Base-by-base conservation (phyloP, 2,888 invertebrate species). In the Salpingus planirostris region DNA sequence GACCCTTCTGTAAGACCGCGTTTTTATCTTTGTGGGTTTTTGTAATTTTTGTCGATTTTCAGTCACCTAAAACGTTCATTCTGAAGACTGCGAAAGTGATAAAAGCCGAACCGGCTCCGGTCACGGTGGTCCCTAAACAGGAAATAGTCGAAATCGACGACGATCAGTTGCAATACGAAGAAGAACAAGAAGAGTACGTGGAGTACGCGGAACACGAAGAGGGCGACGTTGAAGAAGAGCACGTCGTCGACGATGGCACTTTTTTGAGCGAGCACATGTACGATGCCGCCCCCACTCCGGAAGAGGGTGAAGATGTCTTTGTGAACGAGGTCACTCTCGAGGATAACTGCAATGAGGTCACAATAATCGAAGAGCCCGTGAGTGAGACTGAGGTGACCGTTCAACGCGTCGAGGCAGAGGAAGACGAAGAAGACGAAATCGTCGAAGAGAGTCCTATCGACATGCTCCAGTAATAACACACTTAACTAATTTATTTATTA, bases 271-370 rank as follows among this genome's bases (percentile, higher is more conserved):
- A 60, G 33, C 43, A 54, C 27, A 39, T 60, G 13, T 60, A 59
- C 36, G 57, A 55, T 28, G 52, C 51, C 29, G 35, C 47, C 36
- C 54, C 48, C 25, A 43, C 42, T 21, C 47, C 47, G 25, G 48
- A 52, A 13, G 57, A 57, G 28, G 44, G 45, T 11, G 47, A 57
- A 29, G 44, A 46, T 12, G 49, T 47, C 21, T 62, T 60, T 43
- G 58, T 63, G 8, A 61, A 64, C 35, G 64, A 64, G 43, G 61
- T 64, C 13, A 62, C 62, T 15, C 49, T 64, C 33, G 64, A 64
- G 29, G 60, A 60, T 35, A 53, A 56, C 28, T 53, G 53, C 3
- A 55, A 59, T 33, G 58, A 59, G 39, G 54, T 59, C 21, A 57
- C 57, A 14, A 52, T 58, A 3, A 55, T 54, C 27, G n/a, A n/a